phyloP scores from a whole-genome alignment of 2,797 vertebrate genomes.

The Margarornis squamiger region DNA sequence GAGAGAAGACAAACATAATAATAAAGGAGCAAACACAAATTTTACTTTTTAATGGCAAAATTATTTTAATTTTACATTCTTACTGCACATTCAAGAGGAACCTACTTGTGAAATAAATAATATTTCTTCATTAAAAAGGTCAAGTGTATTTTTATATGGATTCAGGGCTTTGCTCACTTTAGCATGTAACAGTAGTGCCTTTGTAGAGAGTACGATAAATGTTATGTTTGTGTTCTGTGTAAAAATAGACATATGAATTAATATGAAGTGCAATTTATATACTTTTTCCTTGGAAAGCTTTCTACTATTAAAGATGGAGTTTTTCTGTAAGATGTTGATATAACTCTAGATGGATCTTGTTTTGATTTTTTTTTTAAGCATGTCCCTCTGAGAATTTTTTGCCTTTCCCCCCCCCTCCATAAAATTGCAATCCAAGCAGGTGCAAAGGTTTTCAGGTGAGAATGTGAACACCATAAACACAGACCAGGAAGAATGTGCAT shows the following conservation, averaged over 20 bases:
- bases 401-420: fast-evolving
- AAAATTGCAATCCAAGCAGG: not conserved
- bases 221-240: not conserved
- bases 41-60: not conserved
- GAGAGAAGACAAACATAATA: not conserved
- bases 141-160: not conserved
- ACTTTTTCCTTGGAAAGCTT: not conserved
- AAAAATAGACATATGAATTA: not conserved
- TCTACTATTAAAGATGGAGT: not conserved
- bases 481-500: not conserved
- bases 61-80: not conserved
- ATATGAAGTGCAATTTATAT: not conserved
- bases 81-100: not conserved
- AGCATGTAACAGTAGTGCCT: not conserved
- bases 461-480: not conserved
- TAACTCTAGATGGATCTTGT: not conserved
- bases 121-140: not conserved
- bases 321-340: not conserved
- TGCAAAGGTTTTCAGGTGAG: not conserved
- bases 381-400: not conserved
- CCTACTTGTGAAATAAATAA: not conserved
- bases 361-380: not conserved
- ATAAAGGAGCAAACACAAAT: not conserved
- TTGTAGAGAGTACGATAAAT: not conserved
- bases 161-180: not conserved